These are phyloP conservation scores for Synergus laeviventris DNA, from an alignment of 2,888 invertebrate genomes.

Conservation along the genomic window DNA sequence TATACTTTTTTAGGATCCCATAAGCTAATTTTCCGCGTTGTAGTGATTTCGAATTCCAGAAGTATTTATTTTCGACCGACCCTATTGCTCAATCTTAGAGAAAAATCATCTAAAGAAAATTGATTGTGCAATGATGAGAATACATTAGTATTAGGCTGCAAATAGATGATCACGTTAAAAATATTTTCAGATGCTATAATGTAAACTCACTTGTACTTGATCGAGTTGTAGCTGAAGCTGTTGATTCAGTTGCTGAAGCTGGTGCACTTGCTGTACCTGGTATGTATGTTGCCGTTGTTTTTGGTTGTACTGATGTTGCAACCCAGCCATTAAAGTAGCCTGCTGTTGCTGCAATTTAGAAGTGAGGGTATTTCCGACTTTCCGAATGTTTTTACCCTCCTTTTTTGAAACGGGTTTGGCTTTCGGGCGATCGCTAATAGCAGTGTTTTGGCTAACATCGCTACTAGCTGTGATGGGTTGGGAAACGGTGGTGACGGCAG, in stretches of 20 bases:
- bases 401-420: constrained; percentile 89
- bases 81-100: constrained; percentile 8
- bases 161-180: not conserved
- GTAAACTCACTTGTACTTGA: constrained; percentile 66
- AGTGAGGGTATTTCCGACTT: constrained; percentile 60
- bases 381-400: constrained; percentile 82
- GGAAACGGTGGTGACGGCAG: constrained; percentile 63
- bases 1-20: no score
- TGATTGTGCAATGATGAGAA: constrained; percentile 34
- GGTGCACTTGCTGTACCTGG: constrained; percentile 72
- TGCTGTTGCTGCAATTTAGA: constrained; percentile 61
- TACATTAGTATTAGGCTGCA: not conserved
- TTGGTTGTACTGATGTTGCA: constrained; percentile 56
- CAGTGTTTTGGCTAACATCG: constrained; percentile 83
- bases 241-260: constrained; percentile 73
- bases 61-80: no score
- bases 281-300: constrained; percentile 58
- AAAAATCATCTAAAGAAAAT: constrained; percentile 23
- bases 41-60: no score
- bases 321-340: constrained; percentile 71
- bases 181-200: not conserved
- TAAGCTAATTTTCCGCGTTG: no score
- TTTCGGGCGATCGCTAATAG: constrained; percentile 90
- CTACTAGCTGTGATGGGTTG: constrained; percentile 77
- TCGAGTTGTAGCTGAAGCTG: constrained; percentile 72